Percentiles rank a stretch among this genome's conserved stretches.
Conservation (phyloP, 2,113 vertebrate genomes). For the Bothrops jararaca region DNA sequence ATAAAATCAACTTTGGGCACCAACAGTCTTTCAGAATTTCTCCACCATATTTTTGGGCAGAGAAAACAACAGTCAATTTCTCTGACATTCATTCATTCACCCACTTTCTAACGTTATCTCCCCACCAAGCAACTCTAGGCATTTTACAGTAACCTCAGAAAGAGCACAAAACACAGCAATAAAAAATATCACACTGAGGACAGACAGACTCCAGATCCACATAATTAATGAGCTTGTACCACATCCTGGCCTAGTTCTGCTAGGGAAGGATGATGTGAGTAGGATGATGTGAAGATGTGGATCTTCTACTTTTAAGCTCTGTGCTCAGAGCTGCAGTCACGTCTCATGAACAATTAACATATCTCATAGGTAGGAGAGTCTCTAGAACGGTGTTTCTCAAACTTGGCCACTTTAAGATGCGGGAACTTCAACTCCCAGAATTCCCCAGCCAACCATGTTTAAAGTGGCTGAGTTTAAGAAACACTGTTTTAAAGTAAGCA, state of each 20-base stretch:
- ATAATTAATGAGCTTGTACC: not conserved
- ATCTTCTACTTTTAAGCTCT: not conserved
- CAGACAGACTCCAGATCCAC: not conserved
- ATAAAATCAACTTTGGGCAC: not conserved
- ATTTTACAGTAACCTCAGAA: not conserved
- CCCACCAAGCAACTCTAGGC: not conserved
- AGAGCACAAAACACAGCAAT: not conserved
- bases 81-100: not conserved
- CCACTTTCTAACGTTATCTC: not conserved
- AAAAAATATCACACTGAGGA: not conserved
- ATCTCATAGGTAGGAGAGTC: not conserved
- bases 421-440: not conserved
- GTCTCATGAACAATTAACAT: not conserved
- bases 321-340: not conserved
- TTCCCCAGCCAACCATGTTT: not conserved
- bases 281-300: not conserved
- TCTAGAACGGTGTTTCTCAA: not conserved
- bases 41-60: not conserved
- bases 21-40: not conserved
- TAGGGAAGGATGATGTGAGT: not conserved
- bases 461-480: not conserved
- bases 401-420: not conserved
- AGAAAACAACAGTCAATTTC: not conserved
- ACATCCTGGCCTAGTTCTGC: not conserved
- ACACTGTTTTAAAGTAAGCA: not conserved